phyloP scores from a whole-genome alignment of 1,140 invertebrate species.

The Drosophila kurseongensis region DNA sequence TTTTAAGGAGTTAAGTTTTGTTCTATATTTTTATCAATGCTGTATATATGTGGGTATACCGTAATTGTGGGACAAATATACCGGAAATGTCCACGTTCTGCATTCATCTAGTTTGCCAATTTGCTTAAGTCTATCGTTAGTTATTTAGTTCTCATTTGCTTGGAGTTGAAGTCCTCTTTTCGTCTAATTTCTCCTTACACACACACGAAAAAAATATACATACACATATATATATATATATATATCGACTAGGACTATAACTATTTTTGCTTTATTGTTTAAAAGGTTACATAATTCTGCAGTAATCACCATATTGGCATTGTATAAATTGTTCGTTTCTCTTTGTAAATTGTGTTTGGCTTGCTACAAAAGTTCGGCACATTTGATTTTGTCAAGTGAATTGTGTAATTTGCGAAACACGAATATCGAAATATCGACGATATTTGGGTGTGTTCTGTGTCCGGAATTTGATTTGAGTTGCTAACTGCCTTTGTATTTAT shows the following conservation, averaged over 20 bases:
- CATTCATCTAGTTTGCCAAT: conserved; percentile 20
- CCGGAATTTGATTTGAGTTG: background rate
- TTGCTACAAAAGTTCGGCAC: conserved; percentile 54
- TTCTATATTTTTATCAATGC: conserved; percentile 16
- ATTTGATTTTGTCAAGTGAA: conserved; percentile 44
- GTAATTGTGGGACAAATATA: conserved; percentile 26
- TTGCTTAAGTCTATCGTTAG: conserved; percentile 32
- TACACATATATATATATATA: conserved; percentile 19
- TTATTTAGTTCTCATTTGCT: conserved; percentile 23
- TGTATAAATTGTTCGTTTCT: conserved; percentile 48
- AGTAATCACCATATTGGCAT: conserved; percentile 22
- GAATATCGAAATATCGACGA: conserved; percentile 7
- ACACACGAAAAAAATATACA: conserved; percentile 35
- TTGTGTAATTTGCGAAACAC: conserved; percentile 9
- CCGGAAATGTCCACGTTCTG: conserved; percentile 3
- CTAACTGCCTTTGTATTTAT: background rate
- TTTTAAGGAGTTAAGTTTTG: conserved; percentile 23
- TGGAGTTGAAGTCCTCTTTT: conserved; percentile 44
- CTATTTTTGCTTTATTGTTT: conserved; percentile 29
- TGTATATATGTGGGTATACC: conserved; percentile 5
- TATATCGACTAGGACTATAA: conserved; percentile 28
- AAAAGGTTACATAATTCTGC: conserved; percentile 42
- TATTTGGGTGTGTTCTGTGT: conserved; percentile 14
- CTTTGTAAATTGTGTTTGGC: conserved; percentile 45
- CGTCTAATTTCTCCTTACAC: conserved; percentile 7